phyloP scores from a whole-genome alignment of 2,888 invertebrate species.

The Epicampocera succincta region DNA sequence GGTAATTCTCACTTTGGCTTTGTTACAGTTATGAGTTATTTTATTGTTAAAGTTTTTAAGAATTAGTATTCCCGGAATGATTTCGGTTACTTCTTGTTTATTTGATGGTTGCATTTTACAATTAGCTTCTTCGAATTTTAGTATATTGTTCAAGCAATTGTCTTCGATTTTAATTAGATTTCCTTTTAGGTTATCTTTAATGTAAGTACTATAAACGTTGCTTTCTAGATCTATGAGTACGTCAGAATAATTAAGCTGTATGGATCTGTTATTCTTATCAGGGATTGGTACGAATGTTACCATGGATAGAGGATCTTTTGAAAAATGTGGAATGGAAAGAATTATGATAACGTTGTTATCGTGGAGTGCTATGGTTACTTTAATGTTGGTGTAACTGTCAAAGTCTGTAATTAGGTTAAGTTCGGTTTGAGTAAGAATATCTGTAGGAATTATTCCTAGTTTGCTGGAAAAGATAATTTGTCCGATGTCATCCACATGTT shows the following conservation, averaged over 20 bases:
- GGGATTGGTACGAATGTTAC: neutral
- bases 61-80: conserved; percentile 3
- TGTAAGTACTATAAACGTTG: conserved; percentile 18
- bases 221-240: conserved; percentile 26
- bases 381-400: neutral
- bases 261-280: conserved; percentile 1
- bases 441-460: too few relatives aligned
- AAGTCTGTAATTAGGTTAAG: too few relatives aligned
- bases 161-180: conserved; percentile 22
- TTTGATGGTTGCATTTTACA: conserved; percentile 10
- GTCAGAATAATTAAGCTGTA: neutral
- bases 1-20: conserved; percentile 11
- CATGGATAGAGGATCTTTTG: conserved; percentile 1
- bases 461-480: too few relatives aligned
- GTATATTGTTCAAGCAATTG: conserved; percentile 28
- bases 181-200: conserved; percentile 25
- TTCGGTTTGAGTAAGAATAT: too few relatives aligned
- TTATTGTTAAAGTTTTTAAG: neutral
- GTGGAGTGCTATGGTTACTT: conserved; percentile 8
- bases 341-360: conserved; percentile 7
- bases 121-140: conserved; percentile 24
- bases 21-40: conserved; percentile 18
- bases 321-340: conserved; percentile 15
- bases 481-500: too few relatives aligned
- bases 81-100: conserved; percentile 10